These are phyloP conservation scores for Athene noctua DNA, from an alignment of 2,113 vertebrate species.

Conservation along the genomic window DNA sequence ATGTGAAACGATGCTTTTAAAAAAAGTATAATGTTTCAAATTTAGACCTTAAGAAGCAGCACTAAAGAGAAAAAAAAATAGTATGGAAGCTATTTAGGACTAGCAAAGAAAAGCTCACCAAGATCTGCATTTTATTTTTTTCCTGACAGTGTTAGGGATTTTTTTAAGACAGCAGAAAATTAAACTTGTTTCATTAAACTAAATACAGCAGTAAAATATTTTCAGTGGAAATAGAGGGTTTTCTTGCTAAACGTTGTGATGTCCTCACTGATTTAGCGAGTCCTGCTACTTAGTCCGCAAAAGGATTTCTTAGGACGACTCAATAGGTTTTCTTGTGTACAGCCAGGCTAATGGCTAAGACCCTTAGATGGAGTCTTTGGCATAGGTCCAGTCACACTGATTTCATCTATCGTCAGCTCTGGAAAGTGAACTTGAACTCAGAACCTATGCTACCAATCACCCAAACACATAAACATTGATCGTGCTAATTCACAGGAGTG, in stretches of 20 bases:
- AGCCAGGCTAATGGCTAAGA: not conserved
- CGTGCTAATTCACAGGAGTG: not conserved
- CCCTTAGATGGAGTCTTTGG: conserved; percentile 35
- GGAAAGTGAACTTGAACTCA: conserved; percentile 19
- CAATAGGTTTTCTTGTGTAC: not conserved
- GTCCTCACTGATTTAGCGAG: not conserved
- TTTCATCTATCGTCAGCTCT: not conserved
- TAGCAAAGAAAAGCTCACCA: not conserved
- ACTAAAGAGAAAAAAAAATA: not conserved
- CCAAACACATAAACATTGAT: not conserved
- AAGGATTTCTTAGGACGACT: not conserved
- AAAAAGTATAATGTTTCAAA: not conserved
- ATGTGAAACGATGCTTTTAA: not conserved
- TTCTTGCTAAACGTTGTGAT: not conserved
- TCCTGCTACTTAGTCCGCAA: not conserved
- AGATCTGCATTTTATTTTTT: not conserved
- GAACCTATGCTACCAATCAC: not conserved
- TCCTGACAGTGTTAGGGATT: not conserved
- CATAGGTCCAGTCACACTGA: not conserved
- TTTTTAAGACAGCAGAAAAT: conserved; percentile 17
- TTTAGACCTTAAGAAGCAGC: not conserved
- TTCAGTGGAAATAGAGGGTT: conserved; percentile 1
- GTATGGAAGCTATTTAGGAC: not conserved
- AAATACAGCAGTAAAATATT: conserved; percentile 15
- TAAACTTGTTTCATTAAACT: conserved; percentile 21